Evolutionary conservation across 2,797 vertebrate genomes (phyloP).

Genomic region (Avahi laniger): DNA sequence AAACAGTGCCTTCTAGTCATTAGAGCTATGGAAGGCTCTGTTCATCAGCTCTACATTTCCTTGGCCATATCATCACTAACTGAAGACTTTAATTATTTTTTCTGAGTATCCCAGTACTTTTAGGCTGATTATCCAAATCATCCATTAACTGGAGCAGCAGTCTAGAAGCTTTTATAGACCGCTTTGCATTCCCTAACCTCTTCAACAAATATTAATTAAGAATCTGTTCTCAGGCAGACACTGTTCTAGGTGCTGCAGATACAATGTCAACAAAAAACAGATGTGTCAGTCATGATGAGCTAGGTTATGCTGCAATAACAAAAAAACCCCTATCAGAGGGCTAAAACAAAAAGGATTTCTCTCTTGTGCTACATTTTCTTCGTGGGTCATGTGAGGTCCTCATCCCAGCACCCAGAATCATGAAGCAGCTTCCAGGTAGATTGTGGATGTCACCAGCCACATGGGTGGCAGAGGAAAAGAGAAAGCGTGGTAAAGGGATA

Average conservation of each 20-base stretch:
- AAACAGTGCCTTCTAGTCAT: neutral
- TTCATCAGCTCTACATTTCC: neutral
- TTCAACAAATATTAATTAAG: neutral
- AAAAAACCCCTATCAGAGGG: neutral
- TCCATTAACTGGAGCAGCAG: neutral
- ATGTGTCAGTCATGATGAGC: neutral
- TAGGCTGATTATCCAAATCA: neutral
- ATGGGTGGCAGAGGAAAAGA: neutral
- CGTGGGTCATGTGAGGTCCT: neutral
- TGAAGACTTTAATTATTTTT: neutral
- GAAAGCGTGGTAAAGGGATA: neutral
- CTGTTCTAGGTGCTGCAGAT: neutral
- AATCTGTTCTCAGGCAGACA: neutral
- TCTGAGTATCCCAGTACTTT: neutral
- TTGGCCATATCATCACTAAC: neutral
- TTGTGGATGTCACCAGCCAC: neutral
- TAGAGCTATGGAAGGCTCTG: neutral
- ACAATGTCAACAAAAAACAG: neutral
- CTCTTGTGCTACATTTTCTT: neutral
- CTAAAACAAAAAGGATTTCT: neutral
- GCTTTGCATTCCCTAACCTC: neutral
- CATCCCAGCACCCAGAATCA: neutral
- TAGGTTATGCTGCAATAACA: neutral
- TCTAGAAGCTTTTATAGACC: neutral
- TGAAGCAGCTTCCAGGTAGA: neutral